Conservation (phyloP, 2,797 vertebrate species). For the Tenualosa ilisha region DNA sequence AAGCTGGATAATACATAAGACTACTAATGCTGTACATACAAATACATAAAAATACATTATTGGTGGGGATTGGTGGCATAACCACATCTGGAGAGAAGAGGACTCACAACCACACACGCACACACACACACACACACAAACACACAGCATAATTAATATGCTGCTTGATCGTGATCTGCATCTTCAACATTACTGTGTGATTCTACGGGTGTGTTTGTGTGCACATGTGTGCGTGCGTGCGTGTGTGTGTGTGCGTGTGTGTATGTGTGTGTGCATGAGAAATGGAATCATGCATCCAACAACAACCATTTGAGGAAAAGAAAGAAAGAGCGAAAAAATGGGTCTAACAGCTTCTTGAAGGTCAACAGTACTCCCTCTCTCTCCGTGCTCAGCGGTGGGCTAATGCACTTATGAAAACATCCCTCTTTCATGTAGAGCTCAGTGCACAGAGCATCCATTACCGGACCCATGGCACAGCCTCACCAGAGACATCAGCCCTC, state of each 20-base stretch:
- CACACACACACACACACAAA: not conserved
- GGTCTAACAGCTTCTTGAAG: not conserved
- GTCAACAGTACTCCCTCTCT: slow-evolving; percentile 14
- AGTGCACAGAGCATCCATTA: slow-evolving; percentile 10
- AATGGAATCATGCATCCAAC: not conserved
- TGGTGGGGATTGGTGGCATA: not conserved
- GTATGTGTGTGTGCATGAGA: not conserved
- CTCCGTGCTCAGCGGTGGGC: not conserved
- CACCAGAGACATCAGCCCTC: not conserved
- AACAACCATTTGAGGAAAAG: not conserved
- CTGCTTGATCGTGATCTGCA: not conserved
- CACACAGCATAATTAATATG: not conserved
- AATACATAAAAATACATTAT: too few relatives aligned
- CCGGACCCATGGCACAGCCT: not conserved
- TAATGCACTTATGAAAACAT: slow-evolving; percentile 18
- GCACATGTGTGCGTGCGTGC: not conserved
- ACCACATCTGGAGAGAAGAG: too few relatives aligned
- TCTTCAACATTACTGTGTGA: not conserved
- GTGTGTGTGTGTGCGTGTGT: not conserved
- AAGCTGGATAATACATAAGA: not conserved
- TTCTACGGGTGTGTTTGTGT: not conserved
- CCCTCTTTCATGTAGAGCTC: slow-evolving; percentile 7
- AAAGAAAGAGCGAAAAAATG: not conserved
- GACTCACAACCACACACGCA: not conserved
- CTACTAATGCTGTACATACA: not conserved